Evolutionary conservation across 2,113 vertebrate species (phyloP).

Genomic region (Protobothrops mucrosquamatus): DNA sequence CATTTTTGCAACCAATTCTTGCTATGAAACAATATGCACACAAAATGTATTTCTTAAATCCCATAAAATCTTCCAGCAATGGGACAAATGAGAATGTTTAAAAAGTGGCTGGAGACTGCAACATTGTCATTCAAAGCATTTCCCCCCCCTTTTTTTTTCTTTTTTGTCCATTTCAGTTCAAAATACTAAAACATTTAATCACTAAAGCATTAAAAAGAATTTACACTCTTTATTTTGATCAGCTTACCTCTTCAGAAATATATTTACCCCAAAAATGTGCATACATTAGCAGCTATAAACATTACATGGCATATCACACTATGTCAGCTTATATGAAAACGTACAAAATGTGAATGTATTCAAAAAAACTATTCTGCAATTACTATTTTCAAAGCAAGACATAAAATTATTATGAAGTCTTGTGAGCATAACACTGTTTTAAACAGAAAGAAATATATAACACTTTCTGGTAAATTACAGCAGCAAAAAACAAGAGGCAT

Average conservation of each 20-base stretch:
- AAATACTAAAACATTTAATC: conserved; percentile 86
- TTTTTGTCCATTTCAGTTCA: conserved; percentile 82
- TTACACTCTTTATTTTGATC: conserved; percentile 80
- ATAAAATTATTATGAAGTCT: conserved; percentile 85
- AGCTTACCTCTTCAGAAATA: conserved; percentile 96
- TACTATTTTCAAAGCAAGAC: conserved; percentile 91
- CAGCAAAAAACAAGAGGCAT: conserved; percentile 83
- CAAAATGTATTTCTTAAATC: conserved; percentile 83
- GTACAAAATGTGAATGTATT: conserved; percentile 98
- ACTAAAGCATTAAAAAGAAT: conserved; percentile 94
- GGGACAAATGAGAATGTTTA: conserved; percentile 80
- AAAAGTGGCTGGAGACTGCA: conserved; percentile 74
- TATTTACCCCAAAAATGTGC: conserved; percentile 94
- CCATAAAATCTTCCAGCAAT: conserved; percentile 80
- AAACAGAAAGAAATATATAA: conserved; percentile 89
- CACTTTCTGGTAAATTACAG: conserved; percentile 89
- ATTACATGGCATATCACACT: conserved; percentile 89
- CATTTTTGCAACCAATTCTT: conserved; percentile 87
- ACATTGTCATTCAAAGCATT: conserved; percentile 74
- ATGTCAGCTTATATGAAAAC: conserved; percentile 98
- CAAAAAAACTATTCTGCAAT: conserved; percentile 91
- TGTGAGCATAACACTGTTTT: conserved; percentile 87
- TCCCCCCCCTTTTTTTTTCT: conserved; percentile 60
- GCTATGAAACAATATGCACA: conserved; percentile 91
- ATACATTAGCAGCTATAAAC: conserved; percentile 96